Evolutionary conservation across 2,888 invertebrate genomes (phyloP), one percentile per base, ranked within the genome.

Genomic region (Ischnus inquisitorius): DNA sequence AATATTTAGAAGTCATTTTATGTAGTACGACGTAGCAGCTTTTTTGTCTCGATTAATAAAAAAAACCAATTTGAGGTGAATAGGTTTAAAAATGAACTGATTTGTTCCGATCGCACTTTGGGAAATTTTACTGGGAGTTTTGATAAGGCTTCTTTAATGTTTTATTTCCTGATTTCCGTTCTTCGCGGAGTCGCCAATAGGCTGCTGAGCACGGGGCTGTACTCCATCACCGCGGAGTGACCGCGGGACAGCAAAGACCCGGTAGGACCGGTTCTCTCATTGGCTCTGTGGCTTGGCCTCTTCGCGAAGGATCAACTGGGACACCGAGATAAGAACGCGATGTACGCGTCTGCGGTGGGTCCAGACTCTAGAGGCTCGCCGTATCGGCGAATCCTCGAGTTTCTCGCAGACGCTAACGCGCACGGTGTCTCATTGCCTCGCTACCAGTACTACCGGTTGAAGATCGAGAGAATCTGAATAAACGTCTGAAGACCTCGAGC

Each of bases 271-370:
- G 83, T 83, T 83, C 39, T 68, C 51, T 71, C 77, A 19, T 57
- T 57, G 72, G 10, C 68, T 39, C 75, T 60, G 57, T 22, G 60
- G 34, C 25, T 43, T 41, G 62, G 62, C 28, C 68, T 77, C 34
- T 34, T 51, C 71, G 67, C 69, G 34, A 34, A 71, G 80, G 67
- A 72, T 68, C 83, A 80, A 84, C 77, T 84, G 83, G 83, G 77
- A 80, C 74, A 80, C 62, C 72, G 60, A 84, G 83, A 77, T 77
- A 76, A 80, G 68, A 68, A 80, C 60, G 62, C 48, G 72, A 79
- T 67, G 77, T 64, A 22, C 54, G 54, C 54, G 54, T 46, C 77
- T 48, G 83, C 19, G 72, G 68, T 41, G n/a, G 48, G 72, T 46
- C 46, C 54, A 8, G 54, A 54, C 54, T 34, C 46, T 43, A 54